Evolutionary conservation across 2,113 vertebrate species (phyloP).

Genomic region (Podarcis raffonei): DNA sequence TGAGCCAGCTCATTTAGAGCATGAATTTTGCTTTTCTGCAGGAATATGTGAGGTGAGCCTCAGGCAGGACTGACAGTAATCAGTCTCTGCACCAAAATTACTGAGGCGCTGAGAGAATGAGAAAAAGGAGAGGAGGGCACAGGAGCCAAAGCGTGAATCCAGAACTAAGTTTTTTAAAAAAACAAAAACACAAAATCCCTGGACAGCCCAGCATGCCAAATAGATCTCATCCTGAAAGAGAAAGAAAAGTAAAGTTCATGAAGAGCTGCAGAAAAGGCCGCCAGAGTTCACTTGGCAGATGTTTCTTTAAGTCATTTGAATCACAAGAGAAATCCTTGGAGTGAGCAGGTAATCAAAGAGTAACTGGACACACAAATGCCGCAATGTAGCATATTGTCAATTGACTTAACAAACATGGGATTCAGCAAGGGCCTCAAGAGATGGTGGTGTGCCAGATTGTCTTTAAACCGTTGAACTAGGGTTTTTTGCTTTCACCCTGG

Average conservation of each 20-base stretch:
- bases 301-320: not conserved
- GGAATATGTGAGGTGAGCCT: not conserved
- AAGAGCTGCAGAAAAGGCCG: not conserved
- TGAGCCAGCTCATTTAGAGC: conserved; percentile 52
- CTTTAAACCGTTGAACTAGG: not conserved
- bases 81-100: conserved; percentile 4
- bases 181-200: not conserved
- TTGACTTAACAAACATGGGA: not conserved
- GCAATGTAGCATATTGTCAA: not conserved
- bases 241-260: not conserved
- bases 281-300: not conserved
- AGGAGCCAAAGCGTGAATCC: not conserved
- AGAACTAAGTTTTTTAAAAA: not conserved
- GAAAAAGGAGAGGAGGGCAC: not conserved
- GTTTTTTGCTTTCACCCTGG: not conserved
- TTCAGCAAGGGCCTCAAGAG: not conserved
- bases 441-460: not conserved
- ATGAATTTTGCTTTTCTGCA: conserved; percentile 43
- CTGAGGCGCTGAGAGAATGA: conserved; percentile 13
- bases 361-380: not conserved
- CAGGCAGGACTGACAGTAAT: conserved; percentile 13
- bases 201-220: not conserved
- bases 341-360: not conserved
- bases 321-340: not conserved
- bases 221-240: not conserved